Evolutionary conservation across 2,888 invertebrate genomes (phyloP).

Genomic region (Halocaridina rubra): DNA sequence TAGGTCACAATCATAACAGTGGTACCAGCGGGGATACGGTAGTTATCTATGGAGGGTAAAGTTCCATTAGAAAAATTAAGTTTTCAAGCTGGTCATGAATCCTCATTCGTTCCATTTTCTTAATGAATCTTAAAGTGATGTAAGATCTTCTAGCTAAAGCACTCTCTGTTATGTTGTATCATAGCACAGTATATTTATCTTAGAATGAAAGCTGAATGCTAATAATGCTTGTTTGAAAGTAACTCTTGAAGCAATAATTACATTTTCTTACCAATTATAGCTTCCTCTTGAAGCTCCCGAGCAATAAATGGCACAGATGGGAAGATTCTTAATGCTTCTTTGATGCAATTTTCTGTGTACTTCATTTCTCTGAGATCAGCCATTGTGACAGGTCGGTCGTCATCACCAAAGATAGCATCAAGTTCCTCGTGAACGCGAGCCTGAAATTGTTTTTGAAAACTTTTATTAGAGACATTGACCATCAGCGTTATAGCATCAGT

Average conservation of each 20-base stretch:
- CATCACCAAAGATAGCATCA: slow-evolving; percentile 70
- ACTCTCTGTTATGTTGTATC: neutral
- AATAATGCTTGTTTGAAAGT: neutral
- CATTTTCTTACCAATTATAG: slow-evolving; percentile 58
- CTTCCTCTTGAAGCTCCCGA: slow-evolving; percentile 66
- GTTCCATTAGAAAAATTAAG: no score
- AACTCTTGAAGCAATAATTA: no score
- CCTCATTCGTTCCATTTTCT: no score
- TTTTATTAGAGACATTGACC: no score
- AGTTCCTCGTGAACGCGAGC: slow-evolving; percentile 69
- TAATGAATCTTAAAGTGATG: no score
- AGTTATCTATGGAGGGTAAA: slow-evolving; percentile 63
- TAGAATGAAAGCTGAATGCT: neutral
- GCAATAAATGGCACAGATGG: slow-evolving; percentile 68
- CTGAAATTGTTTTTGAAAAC: no score
- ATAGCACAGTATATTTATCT: neutral
- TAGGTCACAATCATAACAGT: slow-evolving; percentile 68
- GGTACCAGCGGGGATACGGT: slow-evolving; percentile 68
- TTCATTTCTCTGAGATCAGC: slow-evolving; percentile 65
- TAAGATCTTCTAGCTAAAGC: no score
- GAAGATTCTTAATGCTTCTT: slow-evolving; percentile 68
- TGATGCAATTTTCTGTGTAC: slow-evolving; percentile 68
- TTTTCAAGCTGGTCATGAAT: no score
- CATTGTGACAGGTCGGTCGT: slow-evolving; percentile 63
- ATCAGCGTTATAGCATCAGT: no score